Base-by-base conservation (phyloP, 2,888 invertebrate genomes). In the Lissocephala sabroskyi region DNA sequence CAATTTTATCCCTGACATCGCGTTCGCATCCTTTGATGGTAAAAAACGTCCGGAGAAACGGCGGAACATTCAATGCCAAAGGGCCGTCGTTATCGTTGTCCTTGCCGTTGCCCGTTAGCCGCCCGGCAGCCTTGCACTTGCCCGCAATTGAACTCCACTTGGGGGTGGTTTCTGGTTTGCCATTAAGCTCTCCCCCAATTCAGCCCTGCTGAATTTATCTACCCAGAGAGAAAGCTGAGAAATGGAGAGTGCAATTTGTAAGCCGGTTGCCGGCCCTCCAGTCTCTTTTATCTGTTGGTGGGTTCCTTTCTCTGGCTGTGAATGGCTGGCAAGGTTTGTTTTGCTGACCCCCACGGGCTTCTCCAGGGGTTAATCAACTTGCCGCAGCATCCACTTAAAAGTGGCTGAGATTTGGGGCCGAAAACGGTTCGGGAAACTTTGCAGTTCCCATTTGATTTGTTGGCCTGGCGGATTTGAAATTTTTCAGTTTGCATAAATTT, bases 351-450 rank as follows among this genome's bases (percentile, higher is more conserved):
- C 3, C 23, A 5, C 7, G 23, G 23, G 23, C 7, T 47, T 65
- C 71, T 65, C 57, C 50, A 44, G 65, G 62, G 65, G 53, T 67
- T 71, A 64, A 75, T 68, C 70, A 67, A 75, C 68, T n/a, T n/a
- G n/a, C n/a, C n/a, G n/a, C n/a, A n/a, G n/a, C n/a, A n/a, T n/a
- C n/a, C n/a, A n/a, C n/a, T n/a, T n/a, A n/a, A n/a, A n/a, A n/a
- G n/a, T n/a, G n/a, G n/a, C n/a, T n/a, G n/a, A n/a, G n/a, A n/a
- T n/a, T n/a, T n/a, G n/a, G n/a, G n/a, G n/a, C n/a, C n/a, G n/a
- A n/a, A n/a, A n/a, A n/a, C n/a, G n/a, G n/a, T n/a, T n/a, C n/a
- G n/a, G n/a, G n/a, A n/a, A n/a, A n/a, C n/a, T n/a, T n/a, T n/a
- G n/a, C n/a, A n/a, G n/a, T n/a, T n/a, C n/a, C n/a, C n/a, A n/a